Evolutionary conservation across 2,888 invertebrate species (phyloP), one percentile per base, ranked within the genome.

Genomic region (Epicampocera succincta): DNA sequence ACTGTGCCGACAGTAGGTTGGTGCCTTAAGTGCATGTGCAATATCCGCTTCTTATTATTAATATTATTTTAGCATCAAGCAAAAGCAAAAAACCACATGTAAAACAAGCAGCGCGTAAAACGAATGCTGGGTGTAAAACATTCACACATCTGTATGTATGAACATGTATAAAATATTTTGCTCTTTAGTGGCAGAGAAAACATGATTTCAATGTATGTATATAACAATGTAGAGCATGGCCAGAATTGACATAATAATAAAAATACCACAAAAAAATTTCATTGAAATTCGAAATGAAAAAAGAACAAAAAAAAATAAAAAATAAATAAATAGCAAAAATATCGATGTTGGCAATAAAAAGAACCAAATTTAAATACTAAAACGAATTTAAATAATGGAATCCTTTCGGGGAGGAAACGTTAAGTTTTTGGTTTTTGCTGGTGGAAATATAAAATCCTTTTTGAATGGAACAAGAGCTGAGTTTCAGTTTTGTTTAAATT

Each of bases 181-280:
- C 52, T 29, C 50, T 58, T n/a, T 29, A 42, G 13, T 58, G 50
- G 29, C 6, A 19, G 29, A 6, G 48, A 54, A 56, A 38, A 65
- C 33, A 33, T 58, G 38, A 12, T 54, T 42, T n/a, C 21, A 17
- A 58, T 38, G 17, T 13, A 58, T 38, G 17, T 13, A 2, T 52
- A 29, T 4, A 48, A 9, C 21, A 15, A 65, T 74, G 38, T 40
- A 46, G 56, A 46, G 46, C 46, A 38, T 66, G 56, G 40, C 42
- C n/a, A 58, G n/a, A 66, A 29, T 42, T 66, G 17, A 42, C 48
- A 66, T 58, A 42, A 66, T 50, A 46, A 58, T 50, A 58, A 48
- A 75, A 58, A 46, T 21, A 58, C 74, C 74, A 42, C 74, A 58
- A 75, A 74, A 40, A 29, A 44, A 48, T 48, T 73, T 66, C 40